Percentiles rank a stretch among this genome's conserved stretches.
phyloP scores from a whole-genome alignment of 2,888 invertebrate genomes.

The Phaedon cochleariae region DNA sequence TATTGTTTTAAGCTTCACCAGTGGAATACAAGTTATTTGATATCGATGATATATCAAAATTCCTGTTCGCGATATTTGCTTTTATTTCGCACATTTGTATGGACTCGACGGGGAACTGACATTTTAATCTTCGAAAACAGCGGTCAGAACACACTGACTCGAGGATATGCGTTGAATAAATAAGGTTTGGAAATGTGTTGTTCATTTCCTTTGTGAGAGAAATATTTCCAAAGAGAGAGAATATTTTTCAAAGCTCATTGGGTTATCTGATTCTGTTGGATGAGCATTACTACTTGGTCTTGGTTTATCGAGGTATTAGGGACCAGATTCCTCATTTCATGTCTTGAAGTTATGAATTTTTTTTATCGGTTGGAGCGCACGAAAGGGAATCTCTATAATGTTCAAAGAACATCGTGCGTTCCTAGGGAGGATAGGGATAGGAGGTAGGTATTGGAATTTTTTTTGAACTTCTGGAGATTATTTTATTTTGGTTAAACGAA shows the following conservation, averaged over 20 bases:
- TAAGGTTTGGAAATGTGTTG: neutral
- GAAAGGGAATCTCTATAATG: too few species aligned
- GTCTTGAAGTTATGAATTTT: too few species aligned
- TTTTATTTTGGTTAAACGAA: too few species aligned
- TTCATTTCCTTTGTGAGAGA: neutral
- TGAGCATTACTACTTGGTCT: too few species aligned
- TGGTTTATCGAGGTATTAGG: too few species aligned
- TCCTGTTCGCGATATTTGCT: constrained; percentile 41
- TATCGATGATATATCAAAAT: constrained; percentile 31
- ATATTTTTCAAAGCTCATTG: neutral
- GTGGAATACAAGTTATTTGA: constrained; percentile 27
- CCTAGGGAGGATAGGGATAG: too few species aligned
- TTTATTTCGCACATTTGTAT: constrained; percentile 49
- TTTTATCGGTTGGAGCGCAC: too few species aligned
- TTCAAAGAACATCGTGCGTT: too few species aligned
- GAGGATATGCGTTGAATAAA: neutral
- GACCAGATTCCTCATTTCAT: too few species aligned
- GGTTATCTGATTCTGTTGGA: too few species aligned
- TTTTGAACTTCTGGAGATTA: too few species aligned
- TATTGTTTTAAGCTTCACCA: constrained; percentile 7
- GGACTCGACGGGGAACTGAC: constrained; percentile 47
- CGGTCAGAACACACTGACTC: constrained; percentile 28
- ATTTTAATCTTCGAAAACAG: constrained; percentile 45
- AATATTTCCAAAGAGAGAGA: neutral
- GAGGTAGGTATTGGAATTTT: too few species aligned